Conservation (phyloP, 2,888 invertebrate genomes). For the Zele albiditarsus region DNA sequence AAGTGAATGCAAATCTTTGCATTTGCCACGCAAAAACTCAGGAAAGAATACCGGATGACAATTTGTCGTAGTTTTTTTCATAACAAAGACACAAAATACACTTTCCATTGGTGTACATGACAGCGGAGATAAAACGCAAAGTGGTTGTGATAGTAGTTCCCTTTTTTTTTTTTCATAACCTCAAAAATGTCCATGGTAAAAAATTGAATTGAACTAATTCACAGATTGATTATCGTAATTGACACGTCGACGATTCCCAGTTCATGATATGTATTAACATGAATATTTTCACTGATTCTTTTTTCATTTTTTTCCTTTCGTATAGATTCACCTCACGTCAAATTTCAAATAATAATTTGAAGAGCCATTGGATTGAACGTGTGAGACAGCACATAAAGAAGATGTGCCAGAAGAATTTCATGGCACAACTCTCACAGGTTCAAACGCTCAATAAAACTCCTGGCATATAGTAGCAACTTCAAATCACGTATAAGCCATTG, state of each 20-base stretch:
- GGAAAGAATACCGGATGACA: background rate
- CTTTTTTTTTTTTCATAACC: too few species aligned
- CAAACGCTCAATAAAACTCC: background rate
- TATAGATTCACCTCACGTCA: background rate
- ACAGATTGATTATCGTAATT: too few species aligned
- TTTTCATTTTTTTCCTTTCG: background rate
- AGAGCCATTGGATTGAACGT: background rate
- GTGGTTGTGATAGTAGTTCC: background rate
- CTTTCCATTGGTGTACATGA: background rate
- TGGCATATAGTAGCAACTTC: background rate
- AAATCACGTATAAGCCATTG: background rate
- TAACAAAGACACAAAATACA: background rate
- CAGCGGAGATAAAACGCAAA: background rate
- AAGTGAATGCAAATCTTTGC: conserved; percentile 1
- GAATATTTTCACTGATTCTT: background rate
- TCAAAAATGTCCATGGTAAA: too few species aligned
- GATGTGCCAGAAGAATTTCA: conserved; percentile 5
- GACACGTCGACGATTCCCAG: too few species aligned
- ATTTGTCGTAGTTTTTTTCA: background rate
- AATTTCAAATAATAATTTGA: background rate
- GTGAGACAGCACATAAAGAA: background rate
- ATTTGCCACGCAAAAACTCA: background rate
- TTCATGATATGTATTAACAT: too few species aligned
- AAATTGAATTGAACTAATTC: too few species aligned
- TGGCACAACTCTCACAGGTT: background rate